phyloP scores from a whole-genome alignment of 2,888 invertebrate genomes.

The Mamestra brassicae region DNA sequence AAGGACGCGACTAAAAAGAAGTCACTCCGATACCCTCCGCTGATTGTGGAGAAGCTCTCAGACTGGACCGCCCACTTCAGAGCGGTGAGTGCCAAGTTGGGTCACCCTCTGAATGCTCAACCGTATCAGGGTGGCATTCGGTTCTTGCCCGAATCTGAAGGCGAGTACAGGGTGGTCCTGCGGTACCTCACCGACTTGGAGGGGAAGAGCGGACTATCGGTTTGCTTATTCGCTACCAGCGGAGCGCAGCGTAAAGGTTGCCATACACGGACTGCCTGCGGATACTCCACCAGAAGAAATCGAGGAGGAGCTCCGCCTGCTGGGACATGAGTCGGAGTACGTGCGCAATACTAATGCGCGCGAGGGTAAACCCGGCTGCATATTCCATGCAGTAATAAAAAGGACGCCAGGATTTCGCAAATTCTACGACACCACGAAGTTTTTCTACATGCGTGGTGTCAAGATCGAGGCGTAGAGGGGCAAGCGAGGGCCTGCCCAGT shows the following conservation, averaged over 20 bases:
- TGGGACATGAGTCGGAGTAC: slow-evolving; percentile 9
- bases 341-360: neutral
- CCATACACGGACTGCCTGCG: too few species aligned
- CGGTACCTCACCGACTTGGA: neutral
- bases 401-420: neutral
- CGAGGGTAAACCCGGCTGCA: slow-evolving; percentile 2
- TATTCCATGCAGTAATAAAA: slow-evolving; percentile 22
- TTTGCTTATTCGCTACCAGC: neutral
- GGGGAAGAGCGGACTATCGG: neutral
- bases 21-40: too few species aligned
- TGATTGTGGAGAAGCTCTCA: too few species aligned
- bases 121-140: too few species aligned
- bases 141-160: too few species aligned
- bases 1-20: too few species aligned
- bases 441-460: slow-evolving; percentile 33
- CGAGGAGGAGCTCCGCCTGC: neutral
- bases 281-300: slow-evolving; percentile 17
- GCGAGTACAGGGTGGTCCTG: too few species aligned
- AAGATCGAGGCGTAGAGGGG: too few species aligned
- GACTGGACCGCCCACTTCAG: too few species aligned
- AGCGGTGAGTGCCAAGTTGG: too few species aligned
- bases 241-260: too few species aligned
- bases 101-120: too few species aligned
- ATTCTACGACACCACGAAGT: neutral
- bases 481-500: slow-evolving; percentile 52